These are phyloP conservation scores for Sphenodon punctatus DNA, from an alignment of 2,797 vertebrate genomes.

Conservation along the genomic window DNA sequence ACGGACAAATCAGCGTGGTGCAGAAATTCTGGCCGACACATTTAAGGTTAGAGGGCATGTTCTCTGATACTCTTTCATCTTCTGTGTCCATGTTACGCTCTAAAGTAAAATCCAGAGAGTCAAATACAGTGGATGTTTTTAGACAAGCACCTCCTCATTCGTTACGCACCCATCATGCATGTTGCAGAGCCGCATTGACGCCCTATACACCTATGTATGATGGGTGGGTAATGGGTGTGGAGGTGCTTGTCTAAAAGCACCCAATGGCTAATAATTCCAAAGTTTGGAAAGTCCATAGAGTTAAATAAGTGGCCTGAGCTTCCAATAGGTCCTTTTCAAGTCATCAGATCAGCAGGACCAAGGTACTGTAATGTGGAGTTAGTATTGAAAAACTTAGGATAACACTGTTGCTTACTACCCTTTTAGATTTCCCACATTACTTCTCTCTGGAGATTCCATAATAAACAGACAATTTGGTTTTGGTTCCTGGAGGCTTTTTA, in stretches of 20 bases:
- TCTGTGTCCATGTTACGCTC: not conserved
- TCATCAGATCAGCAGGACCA: not conserved
- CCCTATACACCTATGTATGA: not conserved
- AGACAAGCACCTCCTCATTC: no score
- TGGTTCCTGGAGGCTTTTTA: not conserved
- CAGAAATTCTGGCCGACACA: constrained; percentile 94
- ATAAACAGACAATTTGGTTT: not conserved
- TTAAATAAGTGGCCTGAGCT: not conserved
- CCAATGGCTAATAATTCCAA: no score
- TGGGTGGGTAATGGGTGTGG: not conserved
- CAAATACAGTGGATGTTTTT: no score
- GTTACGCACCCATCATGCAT: no score
- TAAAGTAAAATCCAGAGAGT: not conserved
- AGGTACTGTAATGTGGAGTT: not conserved
- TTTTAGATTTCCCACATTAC: not conserved
- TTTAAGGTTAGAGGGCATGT: constrained; percentile 92
- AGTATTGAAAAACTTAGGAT: not conserved
- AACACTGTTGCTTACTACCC: not conserved
- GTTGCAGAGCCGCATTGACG: no score
- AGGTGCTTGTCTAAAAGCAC: no score
- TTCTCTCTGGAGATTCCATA: not conserved
- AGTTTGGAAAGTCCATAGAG: no score
- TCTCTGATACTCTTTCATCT: no score
- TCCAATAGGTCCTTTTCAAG: not conserved
- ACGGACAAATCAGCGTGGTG: constrained; percentile 96